These are phyloP conservation scores for Atractosteus spatula DNA, from an alignment of 2,113 vertebrate genomes.

Conservation along the genomic window DNA sequence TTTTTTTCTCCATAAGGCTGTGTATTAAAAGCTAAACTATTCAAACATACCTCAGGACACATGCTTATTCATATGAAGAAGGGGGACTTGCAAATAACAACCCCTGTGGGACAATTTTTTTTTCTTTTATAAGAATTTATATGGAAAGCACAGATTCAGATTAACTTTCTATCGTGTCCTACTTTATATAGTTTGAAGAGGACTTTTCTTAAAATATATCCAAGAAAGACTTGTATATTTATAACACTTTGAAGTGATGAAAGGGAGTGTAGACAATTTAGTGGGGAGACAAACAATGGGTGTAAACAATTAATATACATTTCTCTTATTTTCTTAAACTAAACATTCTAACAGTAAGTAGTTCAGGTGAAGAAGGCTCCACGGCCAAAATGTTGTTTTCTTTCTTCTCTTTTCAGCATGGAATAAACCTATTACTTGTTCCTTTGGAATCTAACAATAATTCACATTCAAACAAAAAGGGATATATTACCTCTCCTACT, in stretches of 20 bases:
- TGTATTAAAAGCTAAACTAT: constrained; percentile 21
- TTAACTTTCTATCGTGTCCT: constrained; percentile 15
- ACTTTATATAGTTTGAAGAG: constrained; percentile 5
- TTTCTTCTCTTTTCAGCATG: too few species aligned
- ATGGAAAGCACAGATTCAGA: constrained; percentile 41
- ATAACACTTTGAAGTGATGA: background rate
- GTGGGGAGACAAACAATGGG: background rate
- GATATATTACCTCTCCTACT: background rate
- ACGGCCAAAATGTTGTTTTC: too few species aligned
- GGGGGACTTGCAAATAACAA: constrained; percentile 31
- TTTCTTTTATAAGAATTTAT: constrained; percentile 13
- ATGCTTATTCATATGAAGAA: constrained; percentile 40
- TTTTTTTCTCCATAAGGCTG: constrained; percentile 1
- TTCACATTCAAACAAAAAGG: background rate
- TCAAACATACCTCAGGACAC: constrained; percentile 39
- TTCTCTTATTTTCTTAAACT: background rate
- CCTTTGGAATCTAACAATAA: background rate
- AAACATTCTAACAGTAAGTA: too few species aligned
- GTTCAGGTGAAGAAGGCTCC: too few species aligned
- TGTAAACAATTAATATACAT: background rate
- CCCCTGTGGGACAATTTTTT: constrained; percentile 25
- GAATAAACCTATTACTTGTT: too few species aligned
- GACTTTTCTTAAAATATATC: background rate
- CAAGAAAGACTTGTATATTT: background rate
- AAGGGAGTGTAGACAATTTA: background rate